phyloP scores from a whole-genome alignment of 2,113 vertebrate species.

The Paratilapia polleni region DNA sequence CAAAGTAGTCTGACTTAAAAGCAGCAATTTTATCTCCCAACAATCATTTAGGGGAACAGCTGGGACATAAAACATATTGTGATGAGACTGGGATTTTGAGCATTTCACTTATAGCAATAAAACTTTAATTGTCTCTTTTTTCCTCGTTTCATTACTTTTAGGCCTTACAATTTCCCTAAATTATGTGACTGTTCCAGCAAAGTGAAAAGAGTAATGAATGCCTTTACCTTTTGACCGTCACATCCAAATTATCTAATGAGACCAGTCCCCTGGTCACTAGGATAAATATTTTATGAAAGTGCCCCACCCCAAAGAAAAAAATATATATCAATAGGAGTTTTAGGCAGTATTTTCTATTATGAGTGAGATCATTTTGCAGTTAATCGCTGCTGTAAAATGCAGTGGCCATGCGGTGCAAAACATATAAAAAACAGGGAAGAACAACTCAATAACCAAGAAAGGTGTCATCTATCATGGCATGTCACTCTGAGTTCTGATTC shows the following conservation, averaged over 20 bases:
- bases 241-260: not conserved
- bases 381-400: not conserved
- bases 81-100: conserved; percentile 13
- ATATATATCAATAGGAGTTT: no score
- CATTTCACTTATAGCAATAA: conserved; percentile 17
- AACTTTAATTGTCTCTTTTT: not conserved
- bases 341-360: no score
- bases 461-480: no score
- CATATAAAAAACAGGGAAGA: not conserved
- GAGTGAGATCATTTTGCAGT: no score
- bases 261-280: not conserved
- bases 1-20: conserved; percentile 5
- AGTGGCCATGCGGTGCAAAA: no score
- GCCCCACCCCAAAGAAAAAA: no score
- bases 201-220: not conserved
- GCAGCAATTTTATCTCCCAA: conserved; percentile 16
- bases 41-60: conserved; percentile 28
- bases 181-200: not conserved
- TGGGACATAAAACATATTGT: conserved; percentile 15
- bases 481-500: not conserved
- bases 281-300: no score
- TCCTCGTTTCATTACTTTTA: not conserved
- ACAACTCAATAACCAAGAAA: not conserved
- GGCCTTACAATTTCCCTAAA: not conserved
- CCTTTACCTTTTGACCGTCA: not conserved